Evolutionary conservation across 1,140 invertebrate genomes (phyloP), one percentile per base, ranked within the genome.

Genomic region (Danaus plexippus): DNA sequence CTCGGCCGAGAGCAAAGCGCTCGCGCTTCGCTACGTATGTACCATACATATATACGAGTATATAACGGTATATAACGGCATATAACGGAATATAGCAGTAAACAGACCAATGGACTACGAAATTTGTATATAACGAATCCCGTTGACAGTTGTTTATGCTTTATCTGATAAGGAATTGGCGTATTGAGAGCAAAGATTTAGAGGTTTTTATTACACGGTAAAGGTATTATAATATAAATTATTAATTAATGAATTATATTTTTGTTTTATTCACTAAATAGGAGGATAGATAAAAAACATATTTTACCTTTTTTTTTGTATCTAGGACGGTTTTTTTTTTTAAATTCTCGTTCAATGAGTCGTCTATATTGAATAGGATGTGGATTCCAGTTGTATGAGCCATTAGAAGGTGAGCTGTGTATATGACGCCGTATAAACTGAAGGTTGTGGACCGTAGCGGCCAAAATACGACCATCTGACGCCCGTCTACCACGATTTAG

Each of bases 401-500:
- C 57, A 66, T 62, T 62, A 64, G 62, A 64, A 57, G 62, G 63
- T 54, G 56, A 65, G 63, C 54, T 57, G 46, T 59, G 61, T 74
- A 69, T 72, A 72, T 74, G 75, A 63, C 43, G 59, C 75, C 81
- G 82, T 71, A 85, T 83, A 85, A 85, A 73, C 80, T 71, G 69
- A 68, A 69, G 75, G 73, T 76, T 75, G 68, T 61, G 71, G 75
- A 72, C 65, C 72, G 67, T 68, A 65, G 74, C 80, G 77, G 75
- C 80, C 80, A 75, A 82, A 81, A 82, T 82, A 79, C 76, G 70
- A 74, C 70, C 81, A 85, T 79, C 81, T 85, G 81, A 82, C 79
- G 79, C 77, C 67, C 68, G 67, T 69, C 65, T 65, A 64, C 67
- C 66, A 63, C 64, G 59, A 55, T 41, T 52, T 48, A 64, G 59